Evolutionary conservation across 2,797 vertebrate genomes (phyloP).

Genomic region (Corythornis leucogaster): DNA sequence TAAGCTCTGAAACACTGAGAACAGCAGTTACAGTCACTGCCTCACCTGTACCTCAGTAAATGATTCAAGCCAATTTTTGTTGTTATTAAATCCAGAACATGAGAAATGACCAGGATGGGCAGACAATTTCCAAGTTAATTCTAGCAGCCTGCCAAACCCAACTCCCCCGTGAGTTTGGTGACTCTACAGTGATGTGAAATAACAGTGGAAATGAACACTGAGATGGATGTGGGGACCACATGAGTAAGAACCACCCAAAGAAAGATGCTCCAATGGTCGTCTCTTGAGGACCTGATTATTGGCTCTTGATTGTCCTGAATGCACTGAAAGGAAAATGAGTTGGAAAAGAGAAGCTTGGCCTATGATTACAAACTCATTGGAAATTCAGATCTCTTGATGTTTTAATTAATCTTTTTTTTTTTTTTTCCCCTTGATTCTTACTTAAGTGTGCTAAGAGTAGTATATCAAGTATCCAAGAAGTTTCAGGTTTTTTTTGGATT

Average conservation of each 20-base stretch:
- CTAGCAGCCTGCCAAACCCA: neutral
- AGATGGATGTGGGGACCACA: neutral
- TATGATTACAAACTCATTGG: neutral
- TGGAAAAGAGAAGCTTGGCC: neutral
- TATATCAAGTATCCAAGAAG: neutral
- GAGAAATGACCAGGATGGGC: neutral
- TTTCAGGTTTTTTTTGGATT: neutral
- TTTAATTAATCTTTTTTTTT: neutral
- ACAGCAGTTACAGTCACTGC: neutral
- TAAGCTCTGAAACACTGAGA: neutral
- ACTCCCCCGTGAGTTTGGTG: neutral
- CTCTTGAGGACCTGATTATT: neutral
- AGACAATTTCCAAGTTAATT: neutral
- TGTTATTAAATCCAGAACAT: neutral
- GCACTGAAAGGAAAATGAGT: neutral
- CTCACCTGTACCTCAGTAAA: neutral
- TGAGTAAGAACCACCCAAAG: neutral
- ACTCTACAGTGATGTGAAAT: neutral
- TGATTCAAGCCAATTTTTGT: neutral
- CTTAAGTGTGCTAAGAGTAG: neutral
- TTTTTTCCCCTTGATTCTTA: neutral
- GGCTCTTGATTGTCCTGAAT: neutral
- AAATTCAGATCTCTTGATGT: neutral
- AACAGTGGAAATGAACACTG: neutral
- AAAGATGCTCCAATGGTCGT: neutral